phyloP scores from a whole-genome alignment of 2,113 vertebrate genomes.

The Machaerirhynchus nigripectus region DNA sequence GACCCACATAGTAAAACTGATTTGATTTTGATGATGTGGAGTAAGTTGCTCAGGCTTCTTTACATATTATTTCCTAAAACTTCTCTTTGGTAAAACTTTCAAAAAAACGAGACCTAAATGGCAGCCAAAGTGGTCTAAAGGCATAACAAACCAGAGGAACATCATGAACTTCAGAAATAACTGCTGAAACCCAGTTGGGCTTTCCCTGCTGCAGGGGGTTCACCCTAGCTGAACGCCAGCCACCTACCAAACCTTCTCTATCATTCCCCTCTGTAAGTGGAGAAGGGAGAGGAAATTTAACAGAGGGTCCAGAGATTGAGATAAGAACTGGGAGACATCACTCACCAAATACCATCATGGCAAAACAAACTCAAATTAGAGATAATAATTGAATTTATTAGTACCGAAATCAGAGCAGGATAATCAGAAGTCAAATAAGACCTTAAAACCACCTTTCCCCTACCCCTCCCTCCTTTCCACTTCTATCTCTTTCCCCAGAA shows the following conservation, averaged over 20 bases:
- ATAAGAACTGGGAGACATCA: neutral
- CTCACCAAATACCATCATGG: neutral
- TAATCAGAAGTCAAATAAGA: neutral
- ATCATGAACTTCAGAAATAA: neutral
- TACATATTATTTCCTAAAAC: neutral
- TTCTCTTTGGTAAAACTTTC: neutral
- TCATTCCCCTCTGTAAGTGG: neutral
- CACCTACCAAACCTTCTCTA: neutral
- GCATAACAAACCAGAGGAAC: neutral
- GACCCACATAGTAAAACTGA: neutral
- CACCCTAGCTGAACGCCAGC: rapidly evolving
- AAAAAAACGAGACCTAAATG: neutral
- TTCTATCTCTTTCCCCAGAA: neutral
- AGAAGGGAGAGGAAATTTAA: neutral
- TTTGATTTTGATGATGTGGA: neutral
- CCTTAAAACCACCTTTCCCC: neutral
- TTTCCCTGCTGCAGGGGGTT: neutral
- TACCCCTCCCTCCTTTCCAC: neutral
- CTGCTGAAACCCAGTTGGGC: neutral
- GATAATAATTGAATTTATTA: neutral
- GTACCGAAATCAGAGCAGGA: neutral
- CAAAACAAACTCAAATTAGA: neutral
- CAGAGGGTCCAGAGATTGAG: neutral
- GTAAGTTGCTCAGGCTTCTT: neutral
- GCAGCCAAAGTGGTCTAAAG: neutral